These are phyloP conservation scores for Himalopsyche japonica DNA, from an alignment of 2,888 invertebrate species.

Conservation along the genomic window DNA sequence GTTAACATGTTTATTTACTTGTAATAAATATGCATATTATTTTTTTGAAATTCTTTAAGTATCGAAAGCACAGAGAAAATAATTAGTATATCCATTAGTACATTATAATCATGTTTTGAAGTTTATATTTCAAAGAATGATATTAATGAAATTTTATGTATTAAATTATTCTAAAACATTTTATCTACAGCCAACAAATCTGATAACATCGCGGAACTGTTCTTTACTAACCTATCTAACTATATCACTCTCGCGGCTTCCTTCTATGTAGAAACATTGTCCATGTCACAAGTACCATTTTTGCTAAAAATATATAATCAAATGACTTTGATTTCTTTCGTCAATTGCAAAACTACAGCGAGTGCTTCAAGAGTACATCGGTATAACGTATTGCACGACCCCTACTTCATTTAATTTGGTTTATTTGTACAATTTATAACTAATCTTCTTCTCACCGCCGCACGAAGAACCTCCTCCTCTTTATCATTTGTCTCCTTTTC, in stretches of 20 bases:
- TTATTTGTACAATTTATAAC: background rate
- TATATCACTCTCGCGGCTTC: slow-evolving; percentile 3
- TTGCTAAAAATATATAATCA: slow-evolving; percentile 33
- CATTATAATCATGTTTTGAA: background rate
- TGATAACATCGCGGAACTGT: slow-evolving; percentile 20
- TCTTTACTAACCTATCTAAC: slow-evolving; percentile 9
- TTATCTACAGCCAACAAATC: slow-evolving; percentile 33
- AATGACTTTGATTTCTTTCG: background rate
- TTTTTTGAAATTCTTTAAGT: background rate
- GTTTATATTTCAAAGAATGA: slow-evolving; percentile 5
- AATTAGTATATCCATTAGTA: background rate
- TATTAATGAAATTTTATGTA: slow-evolving; percentile 4
- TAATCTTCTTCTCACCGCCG: background rate
- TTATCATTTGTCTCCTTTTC: background rate
- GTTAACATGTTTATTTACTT: background rate
- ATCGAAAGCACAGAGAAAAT: background rate
- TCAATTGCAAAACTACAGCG: background rate
- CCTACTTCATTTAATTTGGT: background rate
- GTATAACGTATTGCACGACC: background rate
- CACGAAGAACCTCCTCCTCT: background rate
- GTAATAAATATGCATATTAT: background rate
- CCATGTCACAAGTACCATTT: slow-evolving; percentile 4
- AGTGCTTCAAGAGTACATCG: background rate
- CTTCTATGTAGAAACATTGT: background rate
- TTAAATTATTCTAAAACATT: slow-evolving; percentile 30